A percentile compares a stretch with the other conserved stretches of the same genome.
phyloP scores from a whole-genome alignment of 2,113 vertebrate genomes.

The Corythornis madagascariensis region DNA sequence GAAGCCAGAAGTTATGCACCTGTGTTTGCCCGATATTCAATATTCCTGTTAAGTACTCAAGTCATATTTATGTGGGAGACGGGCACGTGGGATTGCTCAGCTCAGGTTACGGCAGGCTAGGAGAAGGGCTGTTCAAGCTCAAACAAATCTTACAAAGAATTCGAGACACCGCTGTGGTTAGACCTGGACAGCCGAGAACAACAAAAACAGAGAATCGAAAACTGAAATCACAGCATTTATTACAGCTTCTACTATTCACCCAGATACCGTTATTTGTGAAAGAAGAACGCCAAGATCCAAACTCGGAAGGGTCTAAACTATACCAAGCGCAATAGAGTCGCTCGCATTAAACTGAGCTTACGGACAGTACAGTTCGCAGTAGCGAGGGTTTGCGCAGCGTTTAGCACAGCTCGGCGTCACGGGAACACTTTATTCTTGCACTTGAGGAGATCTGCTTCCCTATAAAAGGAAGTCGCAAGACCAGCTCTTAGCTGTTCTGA shows the following conservation, averaged over 20 bases:
- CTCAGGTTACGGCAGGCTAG: slow-evolving; percentile 60
- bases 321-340: background rate
- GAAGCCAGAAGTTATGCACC: slow-evolving; percentile 72
- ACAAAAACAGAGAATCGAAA: background rate
- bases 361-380: rapidly evolving
- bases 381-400: background rate
- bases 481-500: background rate
- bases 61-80: slow-evolving; percentile 38
- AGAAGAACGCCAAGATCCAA: background rate
- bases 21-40: slow-evolving; percentile 67
- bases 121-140: slow-evolving; percentile 52
- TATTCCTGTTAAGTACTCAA: slow-evolving; percentile 60
- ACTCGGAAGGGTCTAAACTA: background rate
- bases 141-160: slow-evolving; percentile 47
- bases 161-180: background rate
- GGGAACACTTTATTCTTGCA: background rate
- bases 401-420: too few species aligned
- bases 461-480: too few species aligned
- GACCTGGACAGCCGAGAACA: background rate
- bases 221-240: background rate
- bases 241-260: background rate
- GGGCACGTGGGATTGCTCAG: slow-evolving; percentile 37
- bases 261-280: background rate
- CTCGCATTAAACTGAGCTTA: background rate
- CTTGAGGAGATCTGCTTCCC: background rate